Base-by-base conservation (phyloP, 2,888 invertebrate species). In the Xestia ashworthii region DNA sequence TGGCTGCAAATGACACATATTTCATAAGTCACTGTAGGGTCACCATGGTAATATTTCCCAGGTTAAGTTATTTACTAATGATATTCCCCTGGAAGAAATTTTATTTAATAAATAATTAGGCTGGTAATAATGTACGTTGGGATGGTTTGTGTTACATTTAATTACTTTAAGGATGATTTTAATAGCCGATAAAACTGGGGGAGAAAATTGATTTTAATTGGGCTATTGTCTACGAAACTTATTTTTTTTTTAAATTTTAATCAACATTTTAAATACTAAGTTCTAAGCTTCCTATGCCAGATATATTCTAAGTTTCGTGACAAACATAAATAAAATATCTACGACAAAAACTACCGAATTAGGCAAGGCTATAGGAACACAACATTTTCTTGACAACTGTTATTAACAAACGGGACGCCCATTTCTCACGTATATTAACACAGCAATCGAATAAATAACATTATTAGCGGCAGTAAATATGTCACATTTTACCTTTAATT, bases 401-500 rank as follows among this genome's bases (percentile, higher is more conserved):
- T 71, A 58, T 71, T 78, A 68, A 76, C 69, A 64, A 75, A 64
- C 5, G 50, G 22, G 14, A 64, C 50, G 2, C 14, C 41, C 67
- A 76, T 84, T 73, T 73, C 38, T 69, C 44, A 62, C 41, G 6
- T 70, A 79, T 55, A 58, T 58, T 81, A 38, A 74, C 58, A 62
- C 58, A 53, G 60, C 62, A 58, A 50, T 60, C 48, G 11, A 74
- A 80, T 86, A 86, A 83, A 81, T 84, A 76, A 80, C 50, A 65
- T 32, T 60, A 80, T 55, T 55, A 76, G 11, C 32, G 9, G 72
- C n/a, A 80, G 71, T 86, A 83, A 83, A 80, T 72, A 76, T 74
- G 76, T 83, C 87, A 74, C 62, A 76, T 76, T 83, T 55, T 50
- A 68, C 68, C 41, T 76, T 71, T 73, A 71, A 83, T 76, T 76